phyloP scores from a whole-genome alignment of 2,797 vertebrate genomes.

The Coracias cyanogaster region DNA sequence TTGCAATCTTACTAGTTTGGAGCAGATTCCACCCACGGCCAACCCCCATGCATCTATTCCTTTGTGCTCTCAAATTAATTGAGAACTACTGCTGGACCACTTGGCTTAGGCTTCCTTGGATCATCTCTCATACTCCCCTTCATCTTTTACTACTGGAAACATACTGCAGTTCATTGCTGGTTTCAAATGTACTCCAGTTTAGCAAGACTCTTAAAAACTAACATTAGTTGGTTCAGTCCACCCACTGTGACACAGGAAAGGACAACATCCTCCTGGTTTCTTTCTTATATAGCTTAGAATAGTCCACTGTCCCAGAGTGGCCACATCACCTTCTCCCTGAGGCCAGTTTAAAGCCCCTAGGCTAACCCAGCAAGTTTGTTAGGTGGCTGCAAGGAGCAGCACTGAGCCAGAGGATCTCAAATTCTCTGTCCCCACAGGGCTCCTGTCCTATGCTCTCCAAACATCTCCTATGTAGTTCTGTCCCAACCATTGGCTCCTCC shows the following conservation, averaged over 20 bases:
- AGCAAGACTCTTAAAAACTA: not conserved
- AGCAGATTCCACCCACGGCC: not conserved
- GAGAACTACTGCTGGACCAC: not conserved
- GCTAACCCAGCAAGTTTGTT: not conserved
- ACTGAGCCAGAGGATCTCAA: not conserved
- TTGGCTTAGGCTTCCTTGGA: not conserved
- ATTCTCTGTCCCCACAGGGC: fast-evolving
- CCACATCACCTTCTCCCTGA: fast-evolving
- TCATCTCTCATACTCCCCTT: not conserved
- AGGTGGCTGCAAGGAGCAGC: not conserved
- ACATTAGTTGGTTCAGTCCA: not conserved
- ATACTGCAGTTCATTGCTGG: not conserved
- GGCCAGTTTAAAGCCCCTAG: not conserved
- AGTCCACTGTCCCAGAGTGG: not conserved
- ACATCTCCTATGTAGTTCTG: not conserved
- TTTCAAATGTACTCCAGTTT: not conserved
- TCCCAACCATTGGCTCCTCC: not conserved
- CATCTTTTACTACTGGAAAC: not conserved
- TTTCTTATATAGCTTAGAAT: not conserved
- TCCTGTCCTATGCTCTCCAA: not conserved
- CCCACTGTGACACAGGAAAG: not conserved
- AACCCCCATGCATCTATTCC: not conserved
- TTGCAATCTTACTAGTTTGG: not conserved
- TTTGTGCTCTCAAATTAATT: not conserved
- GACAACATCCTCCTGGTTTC: not conserved